Evolutionary conservation across 2,113 vertebrate genomes (phyloP).

Genomic region (Phaethornis superciliosus): DNA sequence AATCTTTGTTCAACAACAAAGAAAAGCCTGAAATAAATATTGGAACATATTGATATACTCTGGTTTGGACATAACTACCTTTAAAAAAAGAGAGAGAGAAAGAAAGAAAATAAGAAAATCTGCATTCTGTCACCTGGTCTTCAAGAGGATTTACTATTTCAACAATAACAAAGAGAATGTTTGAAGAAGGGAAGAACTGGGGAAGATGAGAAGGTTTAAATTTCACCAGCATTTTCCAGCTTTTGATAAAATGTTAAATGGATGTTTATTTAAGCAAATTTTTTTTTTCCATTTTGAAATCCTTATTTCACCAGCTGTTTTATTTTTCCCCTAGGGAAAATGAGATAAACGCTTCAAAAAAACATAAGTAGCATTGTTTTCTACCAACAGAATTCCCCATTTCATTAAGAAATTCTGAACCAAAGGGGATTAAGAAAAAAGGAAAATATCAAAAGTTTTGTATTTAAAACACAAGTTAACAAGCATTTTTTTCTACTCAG

Average conservation of each 20-base stretch:
- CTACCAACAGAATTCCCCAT: neutral
- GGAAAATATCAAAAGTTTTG: neutral
- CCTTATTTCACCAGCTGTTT: conserved; percentile 27
- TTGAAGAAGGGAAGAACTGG: neutral
- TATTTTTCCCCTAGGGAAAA: conserved; percentile 13
- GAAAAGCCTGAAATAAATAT: conserved; percentile 25
- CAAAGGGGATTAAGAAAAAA: neutral
- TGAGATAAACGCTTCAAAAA: neutral
- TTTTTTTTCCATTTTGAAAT: conserved; percentile 46
- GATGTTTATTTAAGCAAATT: neutral
- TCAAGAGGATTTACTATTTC: neutral
- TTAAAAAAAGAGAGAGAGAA: neutral
- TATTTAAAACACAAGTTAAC: neutral
- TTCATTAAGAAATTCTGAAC: conserved; percentile 18
- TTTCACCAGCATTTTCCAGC: neutral
- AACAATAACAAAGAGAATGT: neutral
- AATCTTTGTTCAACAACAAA: conserved; percentile 16
- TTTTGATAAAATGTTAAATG: conserved; percentile 50
- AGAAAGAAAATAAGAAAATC: neutral
- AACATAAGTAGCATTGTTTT: conserved; percentile 26
- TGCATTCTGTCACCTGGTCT: neutral
- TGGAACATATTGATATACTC: neutral
- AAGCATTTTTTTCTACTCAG: neutral
- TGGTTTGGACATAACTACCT: neutral
- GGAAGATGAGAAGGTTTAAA: neutral